Percentiles rank a stretch among this genome's conserved stretches.
phyloP scores from a whole-genome alignment of 2,797 vertebrate species.

The Sorex maritimensis region DNA sequence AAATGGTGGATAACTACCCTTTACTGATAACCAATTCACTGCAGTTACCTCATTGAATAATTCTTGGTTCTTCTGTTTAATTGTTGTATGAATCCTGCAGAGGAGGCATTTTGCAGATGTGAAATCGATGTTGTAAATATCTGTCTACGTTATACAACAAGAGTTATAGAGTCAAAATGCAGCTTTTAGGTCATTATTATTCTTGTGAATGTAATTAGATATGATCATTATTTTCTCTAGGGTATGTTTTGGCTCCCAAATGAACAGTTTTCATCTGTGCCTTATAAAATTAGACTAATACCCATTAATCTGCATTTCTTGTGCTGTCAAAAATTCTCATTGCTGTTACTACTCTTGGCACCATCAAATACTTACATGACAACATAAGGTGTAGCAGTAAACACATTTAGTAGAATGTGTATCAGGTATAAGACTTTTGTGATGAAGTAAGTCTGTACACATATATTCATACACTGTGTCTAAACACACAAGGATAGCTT shows the following conservation, averaged over 20 bases:
- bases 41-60: not conserved
- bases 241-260: slow-evolving; percentile 10
- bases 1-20: not conserved
- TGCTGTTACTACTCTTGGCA: not conserved
- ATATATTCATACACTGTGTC: not conserved
- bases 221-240: slow-evolving; percentile 62
- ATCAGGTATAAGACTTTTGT: not conserved
- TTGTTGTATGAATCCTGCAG: slow-evolving; percentile 28
- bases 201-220: not conserved
- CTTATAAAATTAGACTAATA: slow-evolving; percentile 45
- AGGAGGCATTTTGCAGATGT: slow-evolving; percentile 22
- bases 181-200: slow-evolving; percentile 42
- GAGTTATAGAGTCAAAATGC: slow-evolving; percentile 14
- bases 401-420: not conserved
- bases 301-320: not conserved
- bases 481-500: not conserved
- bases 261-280: not conserved
- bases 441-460: not conserved
- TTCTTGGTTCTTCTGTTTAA: slow-evolving; percentile 41
- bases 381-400: not conserved
- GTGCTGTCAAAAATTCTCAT: not conserved
- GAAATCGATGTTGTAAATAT: slow-evolving; percentile 3
- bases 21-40: not conserved
- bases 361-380: not conserved
- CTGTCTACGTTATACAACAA: not conserved